phyloP scores from a whole-genome alignment of 2,797 vertebrate species.

The Megaceryle alcyon region DNA sequence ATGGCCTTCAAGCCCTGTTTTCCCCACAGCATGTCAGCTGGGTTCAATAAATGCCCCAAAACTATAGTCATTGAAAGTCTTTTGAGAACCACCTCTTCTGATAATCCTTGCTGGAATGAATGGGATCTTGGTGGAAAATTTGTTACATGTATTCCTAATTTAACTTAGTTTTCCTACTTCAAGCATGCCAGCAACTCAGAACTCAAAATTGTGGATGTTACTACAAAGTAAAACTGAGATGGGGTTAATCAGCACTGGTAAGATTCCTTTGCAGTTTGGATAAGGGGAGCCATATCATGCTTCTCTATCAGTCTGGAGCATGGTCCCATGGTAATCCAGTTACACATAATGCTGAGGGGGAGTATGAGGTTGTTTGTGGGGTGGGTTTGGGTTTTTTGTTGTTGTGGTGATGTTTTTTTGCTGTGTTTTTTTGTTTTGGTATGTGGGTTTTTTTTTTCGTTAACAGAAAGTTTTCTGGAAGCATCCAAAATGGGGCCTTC shows the following conservation, averaged over 20 bases:
- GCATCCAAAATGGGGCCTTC: background rate
- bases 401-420: rapidly evolving
- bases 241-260: background rate
- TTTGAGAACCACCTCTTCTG: background rate
- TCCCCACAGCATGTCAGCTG: background rate
- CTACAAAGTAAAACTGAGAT: background rate
- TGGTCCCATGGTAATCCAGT: background rate
- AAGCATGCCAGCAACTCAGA: background rate
- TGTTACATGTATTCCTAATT: background rate
- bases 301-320: background rate
- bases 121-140: background rate
- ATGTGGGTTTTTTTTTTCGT: background rate
- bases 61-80: background rate
- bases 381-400: background rate
- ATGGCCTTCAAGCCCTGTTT: background rate
- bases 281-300: background rate
- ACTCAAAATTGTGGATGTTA: background rate
- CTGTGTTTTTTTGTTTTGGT: background rate
- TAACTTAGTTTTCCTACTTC: background rate
- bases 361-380: background rate
- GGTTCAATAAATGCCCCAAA: background rate
- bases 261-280: background rate
- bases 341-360: background rate
- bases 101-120: background rate
- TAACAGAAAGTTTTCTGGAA: background rate